These are phyloP conservation scores for Lithodes maja DNA, from an alignment of 2,888 invertebrate genomes.

Conservation along the genomic window DNA sequence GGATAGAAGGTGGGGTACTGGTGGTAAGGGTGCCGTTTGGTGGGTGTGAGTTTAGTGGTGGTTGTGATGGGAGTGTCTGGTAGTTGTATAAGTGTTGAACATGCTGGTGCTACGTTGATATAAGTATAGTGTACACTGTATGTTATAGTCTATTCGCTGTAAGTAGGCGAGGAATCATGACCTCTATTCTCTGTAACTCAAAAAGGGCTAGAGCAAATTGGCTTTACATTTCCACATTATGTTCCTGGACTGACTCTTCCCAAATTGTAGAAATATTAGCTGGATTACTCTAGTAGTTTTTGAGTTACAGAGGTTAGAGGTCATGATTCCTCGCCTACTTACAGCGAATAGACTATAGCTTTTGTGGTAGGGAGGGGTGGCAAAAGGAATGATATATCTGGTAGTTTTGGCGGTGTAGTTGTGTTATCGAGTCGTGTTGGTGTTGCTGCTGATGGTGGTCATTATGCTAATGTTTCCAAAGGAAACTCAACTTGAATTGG, in stretches of 20 bases:
- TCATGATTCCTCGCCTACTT: too few species aligned
- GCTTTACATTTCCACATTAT: too few species aligned
- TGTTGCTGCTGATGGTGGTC: not conserved
- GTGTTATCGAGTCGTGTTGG: not conserved
- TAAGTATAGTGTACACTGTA: not conserved
- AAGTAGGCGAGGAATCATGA: too few species aligned
- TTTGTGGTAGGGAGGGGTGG: not conserved
- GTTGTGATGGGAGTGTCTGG: not conserved
- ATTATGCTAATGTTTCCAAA: not conserved
- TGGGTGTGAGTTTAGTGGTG: not conserved
- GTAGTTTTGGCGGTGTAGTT: too few species aligned
- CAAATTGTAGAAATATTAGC: too few species aligned
- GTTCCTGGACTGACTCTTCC: too few species aligned
- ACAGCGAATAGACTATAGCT: too few species aligned
- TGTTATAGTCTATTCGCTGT: not conserved
- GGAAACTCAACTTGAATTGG: too few species aligned
- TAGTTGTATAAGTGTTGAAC: not conserved
- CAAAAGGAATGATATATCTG: not conserved
- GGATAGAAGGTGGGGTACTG: not conserved
- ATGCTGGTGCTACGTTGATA: not conserved
- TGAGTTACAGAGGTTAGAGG: too few species aligned
- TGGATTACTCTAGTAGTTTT: too few species aligned
- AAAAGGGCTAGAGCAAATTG: too few species aligned
- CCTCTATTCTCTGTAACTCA: too few species aligned
- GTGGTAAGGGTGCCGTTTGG: not conserved